These are phyloP conservation scores for Drosophila buzzatii DNA, from an alignment of 2,888 invertebrate species.

Conservation along the genomic window DNA sequence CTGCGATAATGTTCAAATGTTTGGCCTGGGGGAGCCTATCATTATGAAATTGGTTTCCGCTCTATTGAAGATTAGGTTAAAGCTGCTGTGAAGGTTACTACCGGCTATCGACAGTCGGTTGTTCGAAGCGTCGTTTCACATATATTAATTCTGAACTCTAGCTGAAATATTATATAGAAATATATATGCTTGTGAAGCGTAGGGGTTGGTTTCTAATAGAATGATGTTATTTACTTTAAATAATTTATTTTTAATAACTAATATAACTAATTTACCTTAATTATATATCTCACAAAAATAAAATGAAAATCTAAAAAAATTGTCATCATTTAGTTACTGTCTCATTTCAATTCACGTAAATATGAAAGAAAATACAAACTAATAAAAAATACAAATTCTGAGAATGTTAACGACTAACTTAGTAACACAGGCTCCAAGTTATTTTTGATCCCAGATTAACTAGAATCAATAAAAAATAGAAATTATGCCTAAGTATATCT, in stretches of 20 bases:
- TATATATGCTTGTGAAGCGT: no score
- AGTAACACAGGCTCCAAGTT: neutral
- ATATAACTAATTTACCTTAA: no score
- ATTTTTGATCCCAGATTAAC: neutral
- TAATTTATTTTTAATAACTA: no score
- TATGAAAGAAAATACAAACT: neutral
- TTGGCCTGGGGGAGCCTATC: neutral
- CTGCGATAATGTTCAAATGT: constrained; percentile 16
- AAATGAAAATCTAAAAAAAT: no score
- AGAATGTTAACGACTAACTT: no score
- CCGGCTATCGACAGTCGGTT: no score
- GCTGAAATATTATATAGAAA: neutral
- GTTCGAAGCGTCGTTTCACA: no score
- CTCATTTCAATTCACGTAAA: neutral
- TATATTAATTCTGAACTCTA: neutral
- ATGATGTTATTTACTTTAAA: neutral
- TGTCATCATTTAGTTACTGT: no score
- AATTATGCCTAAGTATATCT: no score
- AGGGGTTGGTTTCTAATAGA: neutral
- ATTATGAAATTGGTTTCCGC: neutral
- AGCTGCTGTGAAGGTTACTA: neutral
- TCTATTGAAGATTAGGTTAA: constrained; percentile 8
- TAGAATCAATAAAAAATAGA: neutral
- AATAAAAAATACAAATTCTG: no score
- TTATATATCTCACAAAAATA: no score